These are phyloP conservation scores for Criorhina ranunculi DNA, from an alignment of 2,888 invertebrate species.

Conservation along the genomic window DNA sequence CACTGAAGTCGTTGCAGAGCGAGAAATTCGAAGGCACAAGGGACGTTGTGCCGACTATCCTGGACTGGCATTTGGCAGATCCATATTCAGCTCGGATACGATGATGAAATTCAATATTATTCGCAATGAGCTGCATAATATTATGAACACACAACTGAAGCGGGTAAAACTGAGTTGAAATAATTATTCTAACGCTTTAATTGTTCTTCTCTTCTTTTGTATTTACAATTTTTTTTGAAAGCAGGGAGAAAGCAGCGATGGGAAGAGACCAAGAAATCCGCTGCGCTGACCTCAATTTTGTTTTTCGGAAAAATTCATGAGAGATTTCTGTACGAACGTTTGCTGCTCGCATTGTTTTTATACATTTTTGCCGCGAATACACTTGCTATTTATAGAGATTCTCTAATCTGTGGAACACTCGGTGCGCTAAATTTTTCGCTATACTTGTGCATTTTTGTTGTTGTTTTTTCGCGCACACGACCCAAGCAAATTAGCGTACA, in stretches of 20 bases:
- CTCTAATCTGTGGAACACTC: slow-evolving; percentile 57
- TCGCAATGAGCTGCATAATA: slow-evolving; percentile 98
- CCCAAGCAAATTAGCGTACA: slow-evolving; percentile 11
- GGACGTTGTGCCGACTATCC: slow-evolving; percentile 96
- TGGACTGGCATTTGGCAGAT: slow-evolving; percentile 95
- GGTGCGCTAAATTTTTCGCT: slow-evolving; percentile 35
- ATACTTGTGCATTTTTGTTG: slow-evolving; percentile 13
- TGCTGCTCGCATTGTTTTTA: slow-evolving; percentile 40
- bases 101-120: slow-evolving; percentile 99
- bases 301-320: slow-evolving; percentile 35
- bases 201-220: slow-evolving; percentile 37
- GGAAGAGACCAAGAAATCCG: slow-evolving; percentile 41
- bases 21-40: slow-evolving; percentile 90
- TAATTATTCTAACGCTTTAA: slow-evolving; percentile 30
- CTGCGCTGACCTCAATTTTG: slow-evolving; percentile 60
- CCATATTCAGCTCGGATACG: slow-evolving; percentile 97
- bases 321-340: background rate
- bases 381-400: slow-evolving; percentile 68
- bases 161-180: slow-evolving; percentile 88
- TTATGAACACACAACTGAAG: slow-evolving; percentile 97
- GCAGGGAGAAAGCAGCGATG: slow-evolving; percentile 56
- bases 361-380: slow-evolving; percentile 27
- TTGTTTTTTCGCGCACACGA: slow-evolving; percentile 12
- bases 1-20: slow-evolving; percentile 94
- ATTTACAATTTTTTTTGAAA: slow-evolving; percentile 45